A percentile compares a stretch with the other conserved stretches of the same genome.
Evolutionary conservation across 1,140 invertebrate species (phyloP).

Genomic region (Tigriopus japonicus): DNA sequence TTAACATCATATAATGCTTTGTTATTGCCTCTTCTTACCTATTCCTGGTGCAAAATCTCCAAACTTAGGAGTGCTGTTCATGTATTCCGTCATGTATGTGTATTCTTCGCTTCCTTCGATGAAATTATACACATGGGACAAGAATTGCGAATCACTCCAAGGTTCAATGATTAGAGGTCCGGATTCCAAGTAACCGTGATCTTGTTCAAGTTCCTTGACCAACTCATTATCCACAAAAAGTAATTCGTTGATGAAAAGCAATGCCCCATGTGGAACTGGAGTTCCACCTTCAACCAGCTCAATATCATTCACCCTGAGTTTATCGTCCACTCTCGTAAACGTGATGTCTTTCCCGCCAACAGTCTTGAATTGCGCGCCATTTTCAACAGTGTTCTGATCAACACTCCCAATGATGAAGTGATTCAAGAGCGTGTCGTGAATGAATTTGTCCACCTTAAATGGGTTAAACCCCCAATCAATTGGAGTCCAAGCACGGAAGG

Average conservation of each 20-base stretch:
- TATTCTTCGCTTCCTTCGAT: neutral
- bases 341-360: neutral
- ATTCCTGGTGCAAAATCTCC: neutral
- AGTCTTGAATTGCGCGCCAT: neutral
- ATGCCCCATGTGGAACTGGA: neutral
- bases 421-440: slow-evolving; percentile 37
- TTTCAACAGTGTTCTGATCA: slow-evolving; percentile 23
- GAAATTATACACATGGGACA: neutral
- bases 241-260: neutral
- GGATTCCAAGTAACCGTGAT: neutral
- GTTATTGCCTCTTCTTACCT: too few species aligned
- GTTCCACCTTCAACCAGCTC: neutral
- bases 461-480: slow-evolving; percentile 49
- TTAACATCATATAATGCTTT: too few species aligned
- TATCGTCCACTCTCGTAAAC: neutral
- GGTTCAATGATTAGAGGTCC: neutral
- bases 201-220: neutral
- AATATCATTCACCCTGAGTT: neutral
- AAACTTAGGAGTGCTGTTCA: neutral
- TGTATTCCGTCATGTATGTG: neutral
- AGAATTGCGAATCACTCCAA: neutral
- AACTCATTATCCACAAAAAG: neutral
- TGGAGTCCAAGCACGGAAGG: slow-evolving; percentile 42
- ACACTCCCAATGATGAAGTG: slow-evolving; percentile 35
- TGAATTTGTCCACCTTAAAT: slow-evolving; percentile 42